Conservation (phyloP, 2,888 invertebrate species). For the Amblyjoppa fuscipennis region DNA sequence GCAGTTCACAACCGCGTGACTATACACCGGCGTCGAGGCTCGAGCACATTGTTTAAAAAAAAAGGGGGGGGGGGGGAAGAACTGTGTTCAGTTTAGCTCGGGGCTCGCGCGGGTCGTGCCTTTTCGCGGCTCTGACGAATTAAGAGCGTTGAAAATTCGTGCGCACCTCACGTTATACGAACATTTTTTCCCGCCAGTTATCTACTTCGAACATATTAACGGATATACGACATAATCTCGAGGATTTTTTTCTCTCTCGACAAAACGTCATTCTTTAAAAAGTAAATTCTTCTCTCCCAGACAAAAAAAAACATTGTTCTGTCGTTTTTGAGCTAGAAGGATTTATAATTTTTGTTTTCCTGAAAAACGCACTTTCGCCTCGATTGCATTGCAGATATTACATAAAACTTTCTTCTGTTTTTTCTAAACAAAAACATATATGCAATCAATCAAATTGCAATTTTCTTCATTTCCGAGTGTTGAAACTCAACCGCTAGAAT, state of each 20-base stretch:
- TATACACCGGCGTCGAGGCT: constrained; percentile 17
- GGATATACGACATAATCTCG: not conserved
- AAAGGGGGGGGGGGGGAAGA: not conserved
- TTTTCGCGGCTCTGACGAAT: constrained; percentile 4
- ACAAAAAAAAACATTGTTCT: no score
- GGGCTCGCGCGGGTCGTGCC: not conserved
- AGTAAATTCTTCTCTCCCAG: no score
- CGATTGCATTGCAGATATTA: no score
- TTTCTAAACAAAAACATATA: no score
- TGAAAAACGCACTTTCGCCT: no score
- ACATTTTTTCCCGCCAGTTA: not conserved
- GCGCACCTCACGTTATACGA: not conserved
- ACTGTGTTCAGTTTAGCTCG: not conserved
- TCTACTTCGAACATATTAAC: not conserved
- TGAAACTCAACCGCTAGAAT: not conserved
- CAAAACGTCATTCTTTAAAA: no score
- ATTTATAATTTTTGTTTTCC: no score
- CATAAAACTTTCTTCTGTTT: no score
- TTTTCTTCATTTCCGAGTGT: no score
- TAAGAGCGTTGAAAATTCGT: constrained; percentile 18
- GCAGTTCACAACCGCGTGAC: constrained; percentile 45
- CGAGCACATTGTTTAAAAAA: constrained; percentile 29
- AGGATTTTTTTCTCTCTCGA: not conserved
- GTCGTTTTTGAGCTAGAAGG: no score
- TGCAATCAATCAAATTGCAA: no score